These are phyloP conservation scores for Diploptera punctata DNA, from an alignment of 2,888 invertebrate genomes.

Conservation along the genomic window DNA sequence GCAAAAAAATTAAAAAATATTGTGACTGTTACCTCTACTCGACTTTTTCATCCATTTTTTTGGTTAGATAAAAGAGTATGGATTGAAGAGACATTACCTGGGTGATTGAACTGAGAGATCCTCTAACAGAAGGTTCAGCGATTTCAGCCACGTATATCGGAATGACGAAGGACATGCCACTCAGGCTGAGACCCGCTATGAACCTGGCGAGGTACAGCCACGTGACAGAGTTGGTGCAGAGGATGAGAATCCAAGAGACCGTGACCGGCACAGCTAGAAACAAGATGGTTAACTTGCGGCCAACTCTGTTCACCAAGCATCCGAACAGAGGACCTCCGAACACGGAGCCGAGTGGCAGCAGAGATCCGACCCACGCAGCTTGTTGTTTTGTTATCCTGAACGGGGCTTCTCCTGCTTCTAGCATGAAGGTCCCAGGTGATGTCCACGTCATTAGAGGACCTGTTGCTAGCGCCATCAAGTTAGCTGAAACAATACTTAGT, in stretches of 20 bases:
- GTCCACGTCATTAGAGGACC: constrained; percentile 47
- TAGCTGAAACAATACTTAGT: constrained; percentile 45
- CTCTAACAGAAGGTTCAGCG: constrained; percentile 73
- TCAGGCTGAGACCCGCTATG: constrained; percentile 69
- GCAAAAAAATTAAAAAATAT: too few relatives aligned
- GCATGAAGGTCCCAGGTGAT: constrained; percentile 47
- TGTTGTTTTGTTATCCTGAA: constrained; percentile 41
- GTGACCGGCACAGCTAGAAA: constrained; percentile 67
- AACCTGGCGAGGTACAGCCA: constrained; percentile 64
- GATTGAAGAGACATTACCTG: too few relatives aligned
- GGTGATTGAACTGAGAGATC: constrained; percentile 81
- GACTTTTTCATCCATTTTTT: too few relatives aligned
- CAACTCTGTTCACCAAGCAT: constrained; percentile 44
- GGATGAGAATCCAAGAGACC: constrained; percentile 69
- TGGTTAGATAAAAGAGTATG: too few relatives aligned
- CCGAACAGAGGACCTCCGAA: constrained; percentile 75
- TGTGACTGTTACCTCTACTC: too few relatives aligned
- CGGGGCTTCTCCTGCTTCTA: constrained; percentile 35
- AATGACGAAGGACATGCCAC: constrained; percentile 73
- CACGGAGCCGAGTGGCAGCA: constrained; percentile 71
- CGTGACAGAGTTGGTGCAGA: constrained; percentile 62
- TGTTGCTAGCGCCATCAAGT: constrained; percentile 45
- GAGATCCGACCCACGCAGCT: constrained; percentile 58
- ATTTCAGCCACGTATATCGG: constrained; percentile 91
- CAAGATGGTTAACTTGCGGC: constrained; percentile 42